Percentiles rank a stretch among this genome's conserved stretches.
These are phyloP conservation scores for Alitta virens DNA, from an alignment of 2,888 invertebrate species.

Conservation along the genomic window DNA sequence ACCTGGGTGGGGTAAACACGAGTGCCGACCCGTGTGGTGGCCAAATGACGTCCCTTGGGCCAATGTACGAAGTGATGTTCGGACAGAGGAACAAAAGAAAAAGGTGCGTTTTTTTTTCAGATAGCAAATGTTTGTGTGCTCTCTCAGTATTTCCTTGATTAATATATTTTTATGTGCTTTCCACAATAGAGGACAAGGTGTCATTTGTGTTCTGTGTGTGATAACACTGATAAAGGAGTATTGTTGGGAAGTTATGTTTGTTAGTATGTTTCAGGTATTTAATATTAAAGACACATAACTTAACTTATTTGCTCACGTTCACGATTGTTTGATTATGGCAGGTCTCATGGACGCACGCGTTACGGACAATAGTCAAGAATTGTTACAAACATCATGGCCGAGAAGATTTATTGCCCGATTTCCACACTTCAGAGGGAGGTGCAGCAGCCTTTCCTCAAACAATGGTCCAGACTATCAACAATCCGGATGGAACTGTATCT, in stretches of 20 bases:
- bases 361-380: slow-evolving; percentile 93
- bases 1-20: slow-evolving; percentile 96
- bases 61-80: slow-evolving; percentile 94
- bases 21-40: slow-evolving; percentile 96
- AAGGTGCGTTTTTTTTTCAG: too few relatives aligned
- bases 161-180: too few relatives aligned
- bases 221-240: too few relatives aligned
- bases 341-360: slow-evolving; percentile 97
- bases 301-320: too few relatives aligned
- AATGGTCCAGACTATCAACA: slow-evolving; percentile 91
- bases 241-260: too few relatives aligned
- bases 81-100: slow-evolving; percentile 94
- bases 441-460: slow-evolving; percentile 14
- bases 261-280: too few relatives aligned
- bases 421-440: slow-evolving; percentile 61
- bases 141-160: too few relatives aligned
- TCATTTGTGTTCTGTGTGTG: too few relatives aligned
- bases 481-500: slow-evolving; percentile 93
- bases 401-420: slow-evolving; percentile 90
- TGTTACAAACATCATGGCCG: slow-evolving; percentile 97
- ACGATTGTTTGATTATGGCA: too few relatives aligned
- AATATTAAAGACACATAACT: too few relatives aligned
- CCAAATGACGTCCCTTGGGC: slow-evolving; percentile 97
- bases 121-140: too few relatives aligned
- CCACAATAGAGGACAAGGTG: too few relatives aligned